A percentile compares a stretch with the other conserved stretches of the same genome.
Conservation (phyloP, 2,113 vertebrate species). For the Leucoraja erinaceus region DNA sequence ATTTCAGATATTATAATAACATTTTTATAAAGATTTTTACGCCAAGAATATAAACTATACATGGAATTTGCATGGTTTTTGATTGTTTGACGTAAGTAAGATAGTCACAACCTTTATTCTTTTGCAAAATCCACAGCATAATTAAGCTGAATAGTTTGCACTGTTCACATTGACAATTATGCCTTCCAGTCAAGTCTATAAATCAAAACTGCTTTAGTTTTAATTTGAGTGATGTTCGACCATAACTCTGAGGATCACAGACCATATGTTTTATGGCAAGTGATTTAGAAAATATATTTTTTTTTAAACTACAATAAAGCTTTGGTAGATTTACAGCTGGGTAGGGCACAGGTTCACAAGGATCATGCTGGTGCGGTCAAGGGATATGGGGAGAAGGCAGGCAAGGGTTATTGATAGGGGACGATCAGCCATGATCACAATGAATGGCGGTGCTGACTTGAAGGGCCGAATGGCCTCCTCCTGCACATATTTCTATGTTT, state of each 20-base stretch:
- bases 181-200: neutral
- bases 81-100: neutral
- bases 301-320: neutral
- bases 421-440: too few relatives aligned
- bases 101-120: neutral
- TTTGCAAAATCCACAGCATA: neutral
- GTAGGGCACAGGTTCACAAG: neutral
- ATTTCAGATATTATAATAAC: neutral
- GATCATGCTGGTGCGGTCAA: too few relatives aligned
- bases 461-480: too few relatives aligned
- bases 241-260: neutral
- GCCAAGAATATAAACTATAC: neutral
- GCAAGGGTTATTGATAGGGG: too few relatives aligned
- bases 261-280: neutral
- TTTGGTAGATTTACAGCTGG: neutral
- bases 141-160: neutral
- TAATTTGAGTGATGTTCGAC: neutral
- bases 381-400: too few relatives aligned
- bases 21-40: neutral
- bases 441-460: too few relatives aligned
- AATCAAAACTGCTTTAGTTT: neutral
- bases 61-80: neutral
- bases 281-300: neutral
- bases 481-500: too few relatives aligned
- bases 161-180: neutral